Conservation (phyloP, 2,888 invertebrate genomes). For the Zele albiditarsus region DNA sequence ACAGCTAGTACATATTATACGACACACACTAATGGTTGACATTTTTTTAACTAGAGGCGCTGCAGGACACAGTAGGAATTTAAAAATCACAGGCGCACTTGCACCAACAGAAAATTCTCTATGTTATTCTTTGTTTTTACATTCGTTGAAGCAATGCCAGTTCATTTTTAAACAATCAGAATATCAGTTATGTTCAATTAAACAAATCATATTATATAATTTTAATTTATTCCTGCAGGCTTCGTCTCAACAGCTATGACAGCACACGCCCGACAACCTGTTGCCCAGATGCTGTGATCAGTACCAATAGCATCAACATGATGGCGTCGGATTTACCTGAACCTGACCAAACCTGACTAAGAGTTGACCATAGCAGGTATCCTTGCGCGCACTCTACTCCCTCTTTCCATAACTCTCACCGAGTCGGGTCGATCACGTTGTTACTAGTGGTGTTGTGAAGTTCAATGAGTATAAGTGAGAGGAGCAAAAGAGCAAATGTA, state of each 20-base stretch:
- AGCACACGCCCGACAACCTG: slow-evolving; percentile 12
- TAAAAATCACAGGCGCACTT: neutral
- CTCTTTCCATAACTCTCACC: neutral
- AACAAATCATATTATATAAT: neutral
- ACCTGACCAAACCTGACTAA: slow-evolving; percentile 2
- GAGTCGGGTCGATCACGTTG: slow-evolving; percentile 10
- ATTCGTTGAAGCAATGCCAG: neutral
- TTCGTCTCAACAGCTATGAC: neutral
- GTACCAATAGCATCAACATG: slow-evolving; percentile 16
- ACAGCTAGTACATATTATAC: too few relatives aligned
- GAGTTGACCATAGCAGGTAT: slow-evolving; percentile 26
- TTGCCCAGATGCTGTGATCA: slow-evolving; percentile 31
- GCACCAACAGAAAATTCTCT: neutral
- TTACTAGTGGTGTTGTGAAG: neutral
- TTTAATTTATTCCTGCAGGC: neutral
- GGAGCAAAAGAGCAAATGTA: neutral
- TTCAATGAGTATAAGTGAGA: slow-evolving; percentile 17
- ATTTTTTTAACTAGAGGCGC: slow-evolving; percentile 22
- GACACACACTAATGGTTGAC: neutral
- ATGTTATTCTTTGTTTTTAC: neutral
- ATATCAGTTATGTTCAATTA: neutral
- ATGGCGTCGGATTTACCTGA: slow-evolving; percentile 38
- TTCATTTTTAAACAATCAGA: neutral
- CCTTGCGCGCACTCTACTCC: slow-evolving; percentile 3
- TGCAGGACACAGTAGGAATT: neutral